phyloP scores from a whole-genome alignment of 2,113 vertebrate genomes.

The Apodemus speciosus region DNA sequence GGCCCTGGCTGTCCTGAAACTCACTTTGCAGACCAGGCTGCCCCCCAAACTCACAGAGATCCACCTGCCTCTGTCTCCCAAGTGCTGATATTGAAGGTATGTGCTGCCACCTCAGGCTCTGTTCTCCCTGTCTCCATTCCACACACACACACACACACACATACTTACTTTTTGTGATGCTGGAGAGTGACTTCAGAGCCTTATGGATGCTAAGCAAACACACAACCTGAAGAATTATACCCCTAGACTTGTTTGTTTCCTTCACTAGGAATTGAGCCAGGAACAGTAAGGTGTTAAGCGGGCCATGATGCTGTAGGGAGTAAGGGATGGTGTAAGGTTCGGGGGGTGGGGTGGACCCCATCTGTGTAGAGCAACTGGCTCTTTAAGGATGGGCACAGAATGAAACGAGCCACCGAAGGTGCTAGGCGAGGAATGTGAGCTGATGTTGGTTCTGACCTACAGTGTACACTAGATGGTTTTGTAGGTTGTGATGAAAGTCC shows the following conservation, averaged over 20 bases:
- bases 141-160: too few species aligned
- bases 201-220: background rate
- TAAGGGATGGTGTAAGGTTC: background rate
- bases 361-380: background rate
- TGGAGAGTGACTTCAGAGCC: background rate
- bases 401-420: background rate
- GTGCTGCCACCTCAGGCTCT: too few species aligned
- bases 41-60: too few species aligned
- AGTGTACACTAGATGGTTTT: background rate
- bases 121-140: too few species aligned
- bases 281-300: background rate
- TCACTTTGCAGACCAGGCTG: too few species aligned
- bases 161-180: background rate
- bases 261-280: background rate
- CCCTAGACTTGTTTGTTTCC: background rate
- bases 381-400: background rate
- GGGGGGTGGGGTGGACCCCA: background rate
- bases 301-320: background rate
- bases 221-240: background rate
- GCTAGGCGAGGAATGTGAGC: background rate
- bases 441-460: background rate
- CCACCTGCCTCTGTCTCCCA: too few species aligned
- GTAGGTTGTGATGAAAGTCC: background rate
- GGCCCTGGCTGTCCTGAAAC: too few species aligned
- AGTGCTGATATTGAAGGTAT: too few species aligned